Evolutionary conservation across 2,888 invertebrate genomes (phyloP).

Genomic region (Ditula angustiorana): DNA sequence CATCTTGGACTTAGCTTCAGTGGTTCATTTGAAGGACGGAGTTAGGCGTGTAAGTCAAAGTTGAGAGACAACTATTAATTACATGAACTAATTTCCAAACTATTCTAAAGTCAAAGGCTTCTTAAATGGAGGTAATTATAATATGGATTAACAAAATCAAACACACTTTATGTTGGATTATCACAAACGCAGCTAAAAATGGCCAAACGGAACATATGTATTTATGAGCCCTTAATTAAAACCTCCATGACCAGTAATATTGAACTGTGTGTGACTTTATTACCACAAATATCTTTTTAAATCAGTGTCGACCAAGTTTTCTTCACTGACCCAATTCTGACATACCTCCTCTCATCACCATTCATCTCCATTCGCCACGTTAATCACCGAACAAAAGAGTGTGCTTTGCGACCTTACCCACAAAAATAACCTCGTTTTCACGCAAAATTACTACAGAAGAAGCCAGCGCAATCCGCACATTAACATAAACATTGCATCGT

Average conservation of each 20-base stretch:
- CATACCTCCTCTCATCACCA: constrained; percentile 1
- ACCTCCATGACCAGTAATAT: no score
- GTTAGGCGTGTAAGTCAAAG: no score
- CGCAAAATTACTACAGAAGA: constrained; percentile 54
- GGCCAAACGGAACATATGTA: no score
- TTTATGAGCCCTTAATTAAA: no score
- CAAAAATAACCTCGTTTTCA: constrained; percentile 36
- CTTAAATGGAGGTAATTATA: no score
- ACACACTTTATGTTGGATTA: no score
- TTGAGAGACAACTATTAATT: no score
- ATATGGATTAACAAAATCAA: not conserved
- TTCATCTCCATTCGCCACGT: constrained; percentile 17
- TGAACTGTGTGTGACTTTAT: no score
- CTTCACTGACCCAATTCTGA: not conserved
- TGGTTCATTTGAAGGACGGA: no score
- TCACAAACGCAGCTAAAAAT: no score
- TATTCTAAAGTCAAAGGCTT: not conserved
- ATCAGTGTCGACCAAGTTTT: not conserved
- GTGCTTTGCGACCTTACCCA: constrained; percentile 31
- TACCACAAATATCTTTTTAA: not conserved
- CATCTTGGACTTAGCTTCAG: no score
- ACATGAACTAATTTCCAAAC: not conserved
- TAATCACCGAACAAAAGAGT: constrained; percentile 15
- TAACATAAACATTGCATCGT: constrained; percentile 63
- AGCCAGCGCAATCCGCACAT: constrained; percentile 56